Base-by-base conservation (phyloP, 1,140 invertebrate species). In the Babylonia areolata region DNA sequence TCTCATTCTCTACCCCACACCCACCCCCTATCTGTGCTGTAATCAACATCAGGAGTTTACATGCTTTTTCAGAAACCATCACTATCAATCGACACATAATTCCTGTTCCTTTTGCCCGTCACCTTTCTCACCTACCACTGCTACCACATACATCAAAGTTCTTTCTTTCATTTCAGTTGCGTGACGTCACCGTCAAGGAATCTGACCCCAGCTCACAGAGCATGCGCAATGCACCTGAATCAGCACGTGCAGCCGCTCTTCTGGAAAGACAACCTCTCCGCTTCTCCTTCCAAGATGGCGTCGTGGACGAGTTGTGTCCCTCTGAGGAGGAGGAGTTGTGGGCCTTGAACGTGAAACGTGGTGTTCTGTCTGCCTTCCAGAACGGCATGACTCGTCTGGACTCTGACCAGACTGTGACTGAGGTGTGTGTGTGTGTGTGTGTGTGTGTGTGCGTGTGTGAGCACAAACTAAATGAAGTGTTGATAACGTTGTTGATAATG, bases 341-440 rank as follows among this genome's bases (percentile, higher is more conserved):
- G 96, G 96, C 1, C 95, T 98, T 80, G 98, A n/a, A 99, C 93
- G 96, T 98, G 92, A 98, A 98, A 93, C 96, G 96, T 89, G 98
- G 97, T 42, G 95, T 98, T 23, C 93, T 99, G 5, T 97, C 97
- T 0, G 95, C 97, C 88, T 95, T 98, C 75, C 97, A 98, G 91
- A 98, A 98, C 91, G 96, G 96, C 37, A 98, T 98, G 97, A 95
- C 86, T 46, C 95, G 97, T 78, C 97, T 98, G 78, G 82, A 84
- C 97, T 98, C 92, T 95, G 69, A 46, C 82, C 40, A 71, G 82
- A 84, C 82, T 31, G 82, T 84, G 9, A 69, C 40, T 37, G 82
- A 84, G 82, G 82, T 84, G 31, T 15, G 58, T 64, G 58, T 64
- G 58, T 64, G 58, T 64, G 58, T 64, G 58, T 64, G 58, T 64